Evolutionary conservation across 1,140 invertebrate species (phyloP), one percentile per base, ranked within the genome.

Genomic region (Diachasma alloeum): DNA sequence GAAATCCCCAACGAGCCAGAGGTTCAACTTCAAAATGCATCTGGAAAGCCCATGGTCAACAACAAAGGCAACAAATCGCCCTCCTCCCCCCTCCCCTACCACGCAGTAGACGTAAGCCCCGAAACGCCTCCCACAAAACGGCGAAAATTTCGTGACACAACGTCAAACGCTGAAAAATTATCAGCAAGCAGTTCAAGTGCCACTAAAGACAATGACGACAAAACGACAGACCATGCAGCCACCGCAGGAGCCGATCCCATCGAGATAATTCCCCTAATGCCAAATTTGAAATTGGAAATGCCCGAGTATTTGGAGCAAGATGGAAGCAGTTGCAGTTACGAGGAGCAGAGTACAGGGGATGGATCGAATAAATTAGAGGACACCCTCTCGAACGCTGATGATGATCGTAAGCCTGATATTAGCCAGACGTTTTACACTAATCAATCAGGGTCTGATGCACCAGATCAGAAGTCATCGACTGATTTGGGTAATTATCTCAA

Each of bases 191-290:
- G 37, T 81, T 37, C 81, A 22, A 78, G 79, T 22, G 81, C 85
- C 24, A 78, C 84, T 13, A 90, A 90, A 76, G 87, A 89, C 11
- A 79, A 80, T 5, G 87, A 90, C 0, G 82, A 83, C 11, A 85
- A 83, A 72, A 76, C 80, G 19, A 80, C 80, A 5, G 87, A 89
- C 81, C 87, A 89, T 74, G 74, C 17, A 22, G 71, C 71, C 39
- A 81, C 83, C 19, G 75, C 82, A 0, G 79, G 81, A 0, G 78
- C 83, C 0, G 88, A 90, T 76, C 88, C 89, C 0, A 88, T 90
- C 22, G 89, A 90, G 84, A 90, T 90, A 78, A 90, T 90, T 76
- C 89, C 89, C 13, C 80, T 90, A 6, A 88, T 90, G 87, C 89
- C 89, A 78, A 90, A 89, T 78, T 81, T 90, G 15, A 90, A 91